A percentile compares a stretch with the other conserved stretches of the same genome.
These are phyloP conservation scores for Podabrus alpinus DNA, from an alignment of 2,888 invertebrate genomes.

Conservation along the genomic window DNA sequence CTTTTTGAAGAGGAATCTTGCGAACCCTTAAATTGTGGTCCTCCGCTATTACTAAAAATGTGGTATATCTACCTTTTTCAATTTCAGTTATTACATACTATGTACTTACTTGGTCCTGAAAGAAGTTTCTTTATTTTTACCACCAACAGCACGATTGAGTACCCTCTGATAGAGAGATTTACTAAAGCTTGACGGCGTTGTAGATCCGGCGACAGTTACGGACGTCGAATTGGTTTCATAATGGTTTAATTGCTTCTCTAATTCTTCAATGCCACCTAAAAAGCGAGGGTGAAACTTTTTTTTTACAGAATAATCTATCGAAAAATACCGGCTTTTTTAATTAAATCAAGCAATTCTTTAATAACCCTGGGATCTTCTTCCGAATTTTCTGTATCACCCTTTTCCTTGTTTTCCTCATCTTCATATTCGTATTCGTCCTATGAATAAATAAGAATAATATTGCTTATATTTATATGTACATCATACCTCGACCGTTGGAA, in stretches of 20 bases:
- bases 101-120: constrained; percentile 4
- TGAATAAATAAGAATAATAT: not conserved
- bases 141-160: constrained; percentile 55
- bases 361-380: constrained; percentile 78
- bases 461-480: too few relatives aligned
- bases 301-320: not conserved
- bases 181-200: constrained; percentile 71
- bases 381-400: constrained; percentile 54
- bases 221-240: constrained; percentile 60
- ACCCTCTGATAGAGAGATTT: constrained; percentile 79
- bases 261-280: constrained; percentile 80
- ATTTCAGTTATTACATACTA: constrained; percentile 46
- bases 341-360: constrained; percentile 81
- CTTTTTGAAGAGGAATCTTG: constrained; percentile 51
- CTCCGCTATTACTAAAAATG: constrained; percentile 60
- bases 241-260: constrained; percentile 75
- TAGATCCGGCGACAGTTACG: constrained; percentile 54
- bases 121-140: constrained; percentile 29
- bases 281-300: not conserved
- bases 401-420: constrained; percentile 59
- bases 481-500: too few relatives aligned
- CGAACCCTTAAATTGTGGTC: constrained; percentile 63
- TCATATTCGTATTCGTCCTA: constrained; percentile 53
- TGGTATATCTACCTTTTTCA: constrained; percentile 33
- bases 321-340: constrained; percentile 77